These are phyloP conservation scores for Pilophorus perplexus DNA, from an alignment of 2,888 invertebrate species.

Conservation along the genomic window DNA sequence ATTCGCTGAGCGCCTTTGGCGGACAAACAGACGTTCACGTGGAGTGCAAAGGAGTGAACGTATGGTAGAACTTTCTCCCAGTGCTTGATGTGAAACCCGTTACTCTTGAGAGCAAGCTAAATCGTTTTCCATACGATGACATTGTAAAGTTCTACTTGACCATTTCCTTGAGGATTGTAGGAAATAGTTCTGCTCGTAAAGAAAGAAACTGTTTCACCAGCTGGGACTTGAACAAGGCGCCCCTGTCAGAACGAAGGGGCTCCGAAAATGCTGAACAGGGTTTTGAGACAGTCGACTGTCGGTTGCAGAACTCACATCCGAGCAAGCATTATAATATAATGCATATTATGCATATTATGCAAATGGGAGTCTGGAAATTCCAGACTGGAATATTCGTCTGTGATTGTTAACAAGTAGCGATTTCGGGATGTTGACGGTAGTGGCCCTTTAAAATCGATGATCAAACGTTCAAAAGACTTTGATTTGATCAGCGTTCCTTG, in stretches of 20 bases:
- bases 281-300: no score
- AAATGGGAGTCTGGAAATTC: no score
- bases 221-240: conserved; percentile 1
- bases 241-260: conserved; percentile 11
- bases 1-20: conserved; percentile 45
- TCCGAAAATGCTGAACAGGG: conserved; percentile 18
- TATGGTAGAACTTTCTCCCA: conserved; percentile 37
- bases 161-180: conserved; percentile 39
- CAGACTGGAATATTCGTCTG: no score
- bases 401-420: no score
- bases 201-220: conserved; percentile 3
- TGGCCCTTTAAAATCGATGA: conserved; percentile 1
- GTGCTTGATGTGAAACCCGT: neutral
- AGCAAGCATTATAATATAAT: no score
- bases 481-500: neutral
- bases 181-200: conserved; percentile 26
- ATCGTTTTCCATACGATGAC: conserved; percentile 39
- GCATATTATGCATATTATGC: no score
- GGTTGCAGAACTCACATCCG: conserved; percentile 24
- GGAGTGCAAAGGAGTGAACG: conserved; percentile 46
- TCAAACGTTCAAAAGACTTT: conserved; percentile 2
- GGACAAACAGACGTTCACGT: no score
- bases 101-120: neutral
- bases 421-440: conserved; percentile 24
- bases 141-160: conserved; percentile 28